These are phyloP conservation scores for Phaenicophaeus curvirostris DNA, from an alignment of 2,797 vertebrate genomes.

Conservation along the genomic window DNA sequence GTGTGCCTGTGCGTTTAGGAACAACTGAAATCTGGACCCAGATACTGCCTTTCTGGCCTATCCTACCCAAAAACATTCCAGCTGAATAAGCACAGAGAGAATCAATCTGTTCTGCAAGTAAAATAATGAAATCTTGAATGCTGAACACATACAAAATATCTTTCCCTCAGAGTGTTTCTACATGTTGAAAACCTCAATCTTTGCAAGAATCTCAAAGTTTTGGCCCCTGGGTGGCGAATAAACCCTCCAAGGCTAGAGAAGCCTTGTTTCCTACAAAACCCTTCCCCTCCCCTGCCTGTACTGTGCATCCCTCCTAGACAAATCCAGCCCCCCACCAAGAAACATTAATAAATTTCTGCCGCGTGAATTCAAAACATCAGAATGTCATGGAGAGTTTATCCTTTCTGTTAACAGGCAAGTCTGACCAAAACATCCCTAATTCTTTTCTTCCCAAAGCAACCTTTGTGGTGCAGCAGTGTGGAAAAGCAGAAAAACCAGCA, in stretches of 20 bases:
- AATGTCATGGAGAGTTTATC: background rate
- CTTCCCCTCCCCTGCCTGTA: background rate
- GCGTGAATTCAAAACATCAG: constrained; percentile 11
- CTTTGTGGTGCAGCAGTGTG: background rate
- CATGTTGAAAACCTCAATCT: background rate
- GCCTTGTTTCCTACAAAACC: background rate
- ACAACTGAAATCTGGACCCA: background rate
- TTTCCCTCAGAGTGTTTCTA: background rate
- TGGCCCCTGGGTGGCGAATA: background rate
- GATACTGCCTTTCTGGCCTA: background rate
- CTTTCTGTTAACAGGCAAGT: background rate
- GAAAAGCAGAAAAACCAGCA: background rate
- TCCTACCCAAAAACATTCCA: background rate
- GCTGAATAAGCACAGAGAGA: background rate
- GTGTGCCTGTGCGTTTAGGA: background rate
- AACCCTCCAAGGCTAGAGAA: background rate
- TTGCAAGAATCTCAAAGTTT: background rate
- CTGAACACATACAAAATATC: background rate
- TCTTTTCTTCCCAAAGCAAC: background rate
- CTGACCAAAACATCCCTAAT: background rate
- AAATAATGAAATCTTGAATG: background rate
- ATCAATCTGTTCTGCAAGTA: background rate
- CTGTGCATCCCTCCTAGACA: background rate
- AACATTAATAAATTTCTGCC: background rate
- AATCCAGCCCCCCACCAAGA: background rate